Conservation (phyloP, 2,797 vertebrate genomes). For the Psittacula echo region DNA sequence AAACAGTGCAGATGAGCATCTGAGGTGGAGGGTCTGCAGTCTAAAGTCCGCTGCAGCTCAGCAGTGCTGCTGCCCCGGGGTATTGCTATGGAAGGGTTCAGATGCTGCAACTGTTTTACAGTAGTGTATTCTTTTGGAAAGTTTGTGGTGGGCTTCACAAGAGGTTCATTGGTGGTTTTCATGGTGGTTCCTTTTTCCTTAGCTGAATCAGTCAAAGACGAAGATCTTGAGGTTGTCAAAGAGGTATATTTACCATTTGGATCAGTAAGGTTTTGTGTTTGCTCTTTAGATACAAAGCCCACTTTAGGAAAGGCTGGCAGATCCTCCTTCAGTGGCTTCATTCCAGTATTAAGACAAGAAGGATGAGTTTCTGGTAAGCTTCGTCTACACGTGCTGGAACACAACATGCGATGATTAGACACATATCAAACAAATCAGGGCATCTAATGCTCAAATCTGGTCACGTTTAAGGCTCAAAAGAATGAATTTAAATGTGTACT, state of each 20-base stretch:
- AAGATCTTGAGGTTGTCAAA: conserved; percentile 31
- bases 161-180: conserved; percentile 58
- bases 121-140: conserved; percentile 64
- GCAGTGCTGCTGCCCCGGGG: conserved; percentile 13
- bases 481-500: not conserved
- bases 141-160: conserved; percentile 47
- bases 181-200: conserved; percentile 43
- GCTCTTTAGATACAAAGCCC: conserved; percentile 56
- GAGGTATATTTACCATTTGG: conserved; percentile 54
- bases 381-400: conserved; percentile 76
- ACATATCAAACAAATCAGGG: not conserved
- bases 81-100: conserved; percentile 43
- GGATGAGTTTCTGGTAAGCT: conserved; percentile 75
- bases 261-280: conserved; percentile 54
- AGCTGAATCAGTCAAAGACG: conserved; percentile 2
- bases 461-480: not conserved
- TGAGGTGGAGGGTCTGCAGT: conserved; percentile 71
- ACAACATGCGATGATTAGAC: not conserved
- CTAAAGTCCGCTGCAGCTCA: conserved; percentile 72
- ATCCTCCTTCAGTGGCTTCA: conserved; percentile 68
- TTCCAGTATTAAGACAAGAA: conserved; percentile 70
- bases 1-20: conserved; percentile 54
- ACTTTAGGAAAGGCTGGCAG: conserved; percentile 63
- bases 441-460: not conserved
- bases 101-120: conserved; percentile 22